Percentiles rank a stretch among this genome's conserved stretches.
Evolutionary conservation across 2,888 invertebrate genomes (phyloP).

Genomic region (Nemurella pictetii): DNA sequence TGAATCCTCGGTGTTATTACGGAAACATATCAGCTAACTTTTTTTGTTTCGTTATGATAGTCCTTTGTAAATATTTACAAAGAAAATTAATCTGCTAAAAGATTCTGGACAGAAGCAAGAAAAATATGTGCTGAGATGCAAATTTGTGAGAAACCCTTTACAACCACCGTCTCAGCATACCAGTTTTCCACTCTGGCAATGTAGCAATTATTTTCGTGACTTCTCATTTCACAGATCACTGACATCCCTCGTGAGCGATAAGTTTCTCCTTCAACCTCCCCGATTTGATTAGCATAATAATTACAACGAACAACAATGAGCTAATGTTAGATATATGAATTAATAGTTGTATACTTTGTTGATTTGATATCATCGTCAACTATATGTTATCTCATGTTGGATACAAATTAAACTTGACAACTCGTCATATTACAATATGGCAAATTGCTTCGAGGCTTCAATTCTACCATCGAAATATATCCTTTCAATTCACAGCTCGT

Average conservation of each 20-base stretch:
- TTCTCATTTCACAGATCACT: background rate
- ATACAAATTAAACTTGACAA: too few relatives aligned
- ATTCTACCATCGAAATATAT: too few relatives aligned
- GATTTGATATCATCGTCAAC: background rate
- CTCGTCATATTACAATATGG: background rate
- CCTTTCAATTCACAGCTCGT: background rate
- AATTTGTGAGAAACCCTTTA: background rate
- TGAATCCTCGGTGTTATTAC: too few relatives aligned
- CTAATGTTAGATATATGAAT: background rate
- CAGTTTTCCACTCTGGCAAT: background rate
- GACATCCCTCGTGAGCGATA: too few relatives aligned
- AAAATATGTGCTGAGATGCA: background rate
- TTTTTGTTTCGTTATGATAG: too few relatives aligned
- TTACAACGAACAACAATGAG: background rate
- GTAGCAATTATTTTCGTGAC: background rate
- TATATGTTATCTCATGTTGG: too few relatives aligned
- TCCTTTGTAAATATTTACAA: too few relatives aligned
- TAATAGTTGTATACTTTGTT: background rate
- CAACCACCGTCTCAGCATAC: background rate
- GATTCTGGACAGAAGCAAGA: too few relatives aligned
- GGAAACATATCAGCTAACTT: too few relatives aligned
- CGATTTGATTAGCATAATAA: background rate
- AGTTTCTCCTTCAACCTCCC: background rate
- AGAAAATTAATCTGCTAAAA: too few relatives aligned
- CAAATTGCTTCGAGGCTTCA: background rate